These are phyloP conservation scores for Tribolium freemani DNA, from an alignment of 2,888 invertebrate genomes.

Conservation along the genomic window DNA sequence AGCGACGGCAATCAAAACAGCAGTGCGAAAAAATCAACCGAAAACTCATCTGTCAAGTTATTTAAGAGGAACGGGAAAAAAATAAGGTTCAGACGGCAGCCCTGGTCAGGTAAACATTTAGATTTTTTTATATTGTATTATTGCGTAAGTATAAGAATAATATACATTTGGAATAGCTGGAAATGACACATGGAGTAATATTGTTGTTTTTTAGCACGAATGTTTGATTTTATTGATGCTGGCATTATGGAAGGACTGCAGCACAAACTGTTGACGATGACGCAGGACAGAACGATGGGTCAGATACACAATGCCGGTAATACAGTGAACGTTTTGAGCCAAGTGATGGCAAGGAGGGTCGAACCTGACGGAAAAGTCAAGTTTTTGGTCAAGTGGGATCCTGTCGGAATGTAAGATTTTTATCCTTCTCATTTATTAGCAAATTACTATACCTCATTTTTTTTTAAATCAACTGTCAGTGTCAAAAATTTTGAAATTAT, in stretches of 20 bases:
- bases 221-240: conserved; percentile 94
- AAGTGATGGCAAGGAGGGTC: conserved; percentile 77
- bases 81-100: conserved; percentile 87
- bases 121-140: conserved; percentile 14
- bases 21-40: conserved; percentile 79
- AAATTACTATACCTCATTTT: too few species aligned
- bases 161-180: conserved; percentile 3
- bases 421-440: too few species aligned
- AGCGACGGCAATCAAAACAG: conserved; percentile 73
- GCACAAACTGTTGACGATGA: conserved; percentile 79
- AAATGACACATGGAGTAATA: neutral
- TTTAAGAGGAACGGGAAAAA: conserved; percentile 91
- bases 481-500: too few species aligned
- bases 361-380: conserved; percentile 77
- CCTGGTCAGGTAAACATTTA: conserved; percentile 85
- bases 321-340: conserved; percentile 80
- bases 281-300: conserved; percentile 74
- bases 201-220: conserved; percentile 78
- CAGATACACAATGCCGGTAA: conserved; percentile 75
- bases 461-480: too few species aligned
- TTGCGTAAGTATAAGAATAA: conserved; percentile 46
- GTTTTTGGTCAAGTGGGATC: conserved; percentile 84
- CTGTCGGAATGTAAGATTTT: conserved; percentile 85
- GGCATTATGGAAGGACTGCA: conserved; percentile 94
- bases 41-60: conserved; percentile 83